A percentile compares a stretch with the other conserved stretches of the same genome.
phyloP scores from a whole-genome alignment of 2,113 vertebrate species.

The Bujurquina vittata region DNA sequence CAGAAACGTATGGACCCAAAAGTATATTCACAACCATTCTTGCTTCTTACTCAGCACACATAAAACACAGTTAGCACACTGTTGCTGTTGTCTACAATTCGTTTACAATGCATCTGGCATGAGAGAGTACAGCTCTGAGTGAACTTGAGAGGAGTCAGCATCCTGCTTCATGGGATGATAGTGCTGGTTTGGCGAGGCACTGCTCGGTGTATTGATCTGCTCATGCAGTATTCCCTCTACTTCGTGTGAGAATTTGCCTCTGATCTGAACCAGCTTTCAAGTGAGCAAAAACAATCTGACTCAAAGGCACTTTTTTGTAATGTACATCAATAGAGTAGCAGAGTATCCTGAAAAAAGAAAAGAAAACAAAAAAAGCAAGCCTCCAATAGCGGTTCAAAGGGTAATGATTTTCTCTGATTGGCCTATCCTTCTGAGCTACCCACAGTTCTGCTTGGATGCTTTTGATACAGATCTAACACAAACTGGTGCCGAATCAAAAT shows the following conservation, averaged over 20 bases:
- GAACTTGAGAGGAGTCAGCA: slow-evolving; percentile 38
- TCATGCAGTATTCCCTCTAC: slow-evolving; percentile 47
- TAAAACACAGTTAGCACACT: neutral
- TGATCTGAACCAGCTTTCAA: slow-evolving; percentile 60
- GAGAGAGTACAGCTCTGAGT: slow-evolving; percentile 8
- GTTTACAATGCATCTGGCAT: neutral
- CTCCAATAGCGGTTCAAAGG: slow-evolving; percentile 18
- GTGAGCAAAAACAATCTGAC: slow-evolving; percentile 44
- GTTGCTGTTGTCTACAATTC: neutral
- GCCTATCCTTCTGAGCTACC: neutral
- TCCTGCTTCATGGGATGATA: slow-evolving; percentile 12
- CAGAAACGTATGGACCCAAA: too few relatives aligned
- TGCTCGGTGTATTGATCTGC: slow-evolving; percentile 58
- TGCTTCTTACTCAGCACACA: neutral
- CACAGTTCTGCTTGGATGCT: slow-evolving; percentile 10
- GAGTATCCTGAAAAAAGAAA: slow-evolving; percentile 15
- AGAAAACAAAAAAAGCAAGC: slow-evolving; percentile 7
- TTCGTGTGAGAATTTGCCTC: slow-evolving; percentile 37
- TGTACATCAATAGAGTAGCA: slow-evolving; percentile 5
- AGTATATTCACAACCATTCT: neutral
- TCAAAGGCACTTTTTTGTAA: slow-evolving; percentile 39
- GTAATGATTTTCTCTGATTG: slow-evolving; percentile 19
- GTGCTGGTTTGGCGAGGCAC: slow-evolving; percentile 17
- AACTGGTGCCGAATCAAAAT: neutral
- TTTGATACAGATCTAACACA: slow-evolving; percentile 4